Evolutionary conservation across 1,140 invertebrate genomes (phyloP), one percentile per base, ranked within the genome.

Genomic region (Drosophila sturtevanti): DNA sequence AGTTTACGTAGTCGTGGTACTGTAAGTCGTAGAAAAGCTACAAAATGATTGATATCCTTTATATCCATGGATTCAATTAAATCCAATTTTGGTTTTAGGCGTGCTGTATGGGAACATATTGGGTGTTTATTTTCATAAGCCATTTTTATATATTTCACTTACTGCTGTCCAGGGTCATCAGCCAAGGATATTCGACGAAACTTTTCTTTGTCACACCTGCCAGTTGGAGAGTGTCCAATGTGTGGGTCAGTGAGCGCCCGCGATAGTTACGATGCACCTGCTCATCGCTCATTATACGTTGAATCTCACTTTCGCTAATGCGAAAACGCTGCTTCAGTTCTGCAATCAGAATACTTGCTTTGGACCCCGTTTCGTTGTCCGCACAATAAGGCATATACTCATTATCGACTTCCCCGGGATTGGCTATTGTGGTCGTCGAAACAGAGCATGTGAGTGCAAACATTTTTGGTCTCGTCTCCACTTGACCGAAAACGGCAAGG

Each of bases 161-260:
- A 92, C 90, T 77, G 60, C 38, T 71, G 5, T 90, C 81, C 14
- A 87, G 38, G 0, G 77, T 72, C 10, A 92, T 16, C 1, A 92
- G 24, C 90, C 90, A 92, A 5, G 90, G 89, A 71, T 91, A 84
- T 18, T 91, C 81, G 0, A 92, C 7, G n/a, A 91, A 72, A 37
- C 77, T 90, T 5, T 65, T 60, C 22, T 81, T 87, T 4, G 34
- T 75, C 1, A 92, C 75, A 0, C 90, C 91, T 58, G 76, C 78
- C 18, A 74, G 1, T 27, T 66, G 21, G 4, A 91, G 62, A 3
- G 58, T 63, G 31, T 91, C 90, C 44, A 91, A 4, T 2, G 70
- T 62, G 1, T 44, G 12, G 9, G 31, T 37, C 1, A 90, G 16
- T 1, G 66, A 68, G 3, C 67, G 77, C 2, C 63, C 62, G 1